Evolutionary conservation across 2,113 vertebrate genomes (phyloP), one percentile per base, ranked within the genome.

Genomic region (Platichthys stellatus): DNA sequence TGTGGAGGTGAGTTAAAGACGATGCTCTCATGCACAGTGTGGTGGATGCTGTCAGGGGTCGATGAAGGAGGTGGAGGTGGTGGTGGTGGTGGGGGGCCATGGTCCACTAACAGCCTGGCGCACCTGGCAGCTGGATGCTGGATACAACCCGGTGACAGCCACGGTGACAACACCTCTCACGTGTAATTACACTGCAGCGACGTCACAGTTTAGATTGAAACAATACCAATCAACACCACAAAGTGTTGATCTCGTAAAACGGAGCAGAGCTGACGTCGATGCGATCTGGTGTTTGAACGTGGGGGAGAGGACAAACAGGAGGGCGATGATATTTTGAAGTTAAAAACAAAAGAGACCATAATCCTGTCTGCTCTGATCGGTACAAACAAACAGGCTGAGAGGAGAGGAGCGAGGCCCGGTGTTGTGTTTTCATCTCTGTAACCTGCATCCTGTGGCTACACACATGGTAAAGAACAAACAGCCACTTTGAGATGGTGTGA

Each of bases 341-440:
- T 63, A 81, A 63, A 64, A 57, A 18, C 74, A 6, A 78, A 45
- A 38, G 43, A 59, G 64, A 6, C 76, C 59, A 69, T 80, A 88
- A 88, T 86, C 84, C 68, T 2, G 21, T 69, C 28, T 13, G 15
- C 62, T 26, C 63, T 53, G 71, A 78, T 68, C 62, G 47, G 18
- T 40, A 62, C 62, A 80, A 62, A 82, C 68, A 78, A 83, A 80
- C 82, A 82, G 90, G 88, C 86, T 63, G 68, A 69, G 68, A 69
- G 61, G 10, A 78, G 88, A 80, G 43, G 74, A 38, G 71, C 84
- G 76, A 86, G 90, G 87, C 85, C 89, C 49, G 14, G 10, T 68
- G 67, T 43, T 31, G 23, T 69, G 56, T 63, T 21, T 63, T 57
- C 5, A 65, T 72, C 12, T 5, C 9, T 47, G 56, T 18, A 74